Evolutionary conservation across 2,113 vertebrate genomes (phyloP).

Genomic region (Eulemur rufifrons): DNA sequence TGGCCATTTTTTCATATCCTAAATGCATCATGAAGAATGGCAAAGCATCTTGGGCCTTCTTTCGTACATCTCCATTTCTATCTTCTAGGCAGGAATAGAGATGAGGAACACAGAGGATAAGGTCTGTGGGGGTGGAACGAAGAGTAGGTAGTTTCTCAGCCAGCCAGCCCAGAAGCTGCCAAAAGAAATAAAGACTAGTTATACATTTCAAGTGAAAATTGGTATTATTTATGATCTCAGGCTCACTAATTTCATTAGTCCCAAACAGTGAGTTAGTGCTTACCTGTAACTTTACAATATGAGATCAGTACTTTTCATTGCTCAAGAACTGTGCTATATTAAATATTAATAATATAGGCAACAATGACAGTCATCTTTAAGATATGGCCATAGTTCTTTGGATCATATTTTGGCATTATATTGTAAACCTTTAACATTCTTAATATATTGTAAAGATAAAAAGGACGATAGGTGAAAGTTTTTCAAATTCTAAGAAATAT

Average conservation of each 20-base stretch:
- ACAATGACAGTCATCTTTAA: background rate
- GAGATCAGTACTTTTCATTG: constrained; percentile 26
- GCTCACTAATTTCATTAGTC: background rate
- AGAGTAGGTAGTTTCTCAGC: constrained; percentile 94
- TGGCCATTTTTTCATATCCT: constrained; percentile 96
- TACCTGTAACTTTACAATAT: background rate
- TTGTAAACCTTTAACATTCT: background rate
- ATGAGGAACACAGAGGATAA: constrained; percentile 92
- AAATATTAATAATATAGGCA: background rate
- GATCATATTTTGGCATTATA: background rate
- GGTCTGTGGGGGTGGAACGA: constrained; percentile 91
- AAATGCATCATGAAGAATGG: constrained; percentile 99
- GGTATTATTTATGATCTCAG: constrained; percentile 6
- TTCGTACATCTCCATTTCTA: constrained; percentile 97
- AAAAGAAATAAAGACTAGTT: constrained; percentile 56
- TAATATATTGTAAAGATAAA: constrained; percentile 29
- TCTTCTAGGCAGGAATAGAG: constrained; percentile 96
- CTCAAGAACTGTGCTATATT: background rate
- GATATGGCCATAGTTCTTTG: background rate
- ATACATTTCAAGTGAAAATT: constrained; percentile 1
- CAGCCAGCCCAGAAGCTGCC: constrained; percentile 94
- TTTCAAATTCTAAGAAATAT: constrained; percentile 2
- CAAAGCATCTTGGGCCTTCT: constrained; percentile 96
- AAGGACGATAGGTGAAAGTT: no score
- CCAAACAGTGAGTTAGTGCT: background rate